Evolutionary conservation across 2,797 vertebrate species (phyloP).

Genomic region (Enteromius argenteus): DNA sequence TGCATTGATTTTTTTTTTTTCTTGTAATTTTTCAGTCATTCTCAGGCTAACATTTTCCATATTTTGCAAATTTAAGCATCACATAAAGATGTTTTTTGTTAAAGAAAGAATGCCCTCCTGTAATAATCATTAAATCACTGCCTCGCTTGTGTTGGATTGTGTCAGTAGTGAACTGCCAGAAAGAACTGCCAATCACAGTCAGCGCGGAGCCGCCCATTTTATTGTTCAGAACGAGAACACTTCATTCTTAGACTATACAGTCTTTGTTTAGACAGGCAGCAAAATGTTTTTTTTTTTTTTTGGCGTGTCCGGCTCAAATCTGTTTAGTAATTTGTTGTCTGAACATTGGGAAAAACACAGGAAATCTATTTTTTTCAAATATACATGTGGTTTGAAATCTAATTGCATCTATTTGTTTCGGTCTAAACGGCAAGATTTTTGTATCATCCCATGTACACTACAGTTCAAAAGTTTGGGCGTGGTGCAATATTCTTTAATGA

Average conservation of each 20-base stretch:
- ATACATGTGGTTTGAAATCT: background rate
- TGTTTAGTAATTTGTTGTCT: background rate
- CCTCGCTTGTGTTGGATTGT: slow-evolving; percentile 1
- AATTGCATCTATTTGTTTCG: background rate
- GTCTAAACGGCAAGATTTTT: background rate
- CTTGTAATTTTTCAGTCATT: background rate
- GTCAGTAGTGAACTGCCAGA: background rate
- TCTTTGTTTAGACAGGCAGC: slow-evolving; percentile 15
- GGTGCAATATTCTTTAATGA: background rate
- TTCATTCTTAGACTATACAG: background rate
- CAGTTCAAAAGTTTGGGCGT: background rate
- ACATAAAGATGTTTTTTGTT: slow-evolving; percentile 14
- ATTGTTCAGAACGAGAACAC: background rate
- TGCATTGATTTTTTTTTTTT: background rate
- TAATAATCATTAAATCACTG: slow-evolving; percentile 22
- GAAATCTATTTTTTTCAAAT: background rate
- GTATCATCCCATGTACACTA: background rate
- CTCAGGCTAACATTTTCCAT: background rate
- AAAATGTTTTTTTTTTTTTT: background rate
- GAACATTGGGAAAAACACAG: background rate
- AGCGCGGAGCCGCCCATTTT: background rate
- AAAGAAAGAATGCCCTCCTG: background rate
- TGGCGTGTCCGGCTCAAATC: background rate
- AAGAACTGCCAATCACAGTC: slow-evolving; percentile 9
- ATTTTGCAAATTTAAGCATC: background rate